A percentile compares a stretch with the other conserved stretches of the same genome.
Evolutionary conservation across 2,797 vertebrate genomes (phyloP).

Genomic region (Lerista edwardsae): DNA sequence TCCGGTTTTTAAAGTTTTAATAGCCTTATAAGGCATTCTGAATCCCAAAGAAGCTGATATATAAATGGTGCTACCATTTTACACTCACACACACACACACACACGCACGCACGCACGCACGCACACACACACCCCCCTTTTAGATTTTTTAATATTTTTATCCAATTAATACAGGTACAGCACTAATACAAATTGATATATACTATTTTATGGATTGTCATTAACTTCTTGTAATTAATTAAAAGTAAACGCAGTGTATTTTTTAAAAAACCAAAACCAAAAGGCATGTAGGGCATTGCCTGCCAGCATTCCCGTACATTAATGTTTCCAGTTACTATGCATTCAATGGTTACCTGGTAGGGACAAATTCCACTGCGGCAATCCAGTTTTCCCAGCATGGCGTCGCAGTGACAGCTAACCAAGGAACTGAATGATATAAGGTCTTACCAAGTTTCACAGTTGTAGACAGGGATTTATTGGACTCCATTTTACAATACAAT

Average conservation of each 20-base stretch:
- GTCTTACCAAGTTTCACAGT: background rate
- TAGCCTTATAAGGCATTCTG: too few relatives aligned
- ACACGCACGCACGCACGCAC: too few relatives aligned
- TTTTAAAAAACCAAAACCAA: background rate
- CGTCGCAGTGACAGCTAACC: background rate
- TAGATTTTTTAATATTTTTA: too few relatives aligned
- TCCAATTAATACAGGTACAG: too few relatives aligned
- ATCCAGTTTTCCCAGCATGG: background rate
- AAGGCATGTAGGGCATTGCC: background rate
- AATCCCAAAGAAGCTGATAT: too few relatives aligned
- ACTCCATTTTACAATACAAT: too few relatives aligned
- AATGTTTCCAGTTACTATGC: background rate
- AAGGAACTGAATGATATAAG: constrained; percentile 10
- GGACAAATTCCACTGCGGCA: background rate
- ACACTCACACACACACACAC: too few relatives aligned
- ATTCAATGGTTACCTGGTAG: background rate
- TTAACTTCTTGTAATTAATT: background rate
- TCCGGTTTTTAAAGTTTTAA: too few relatives aligned
- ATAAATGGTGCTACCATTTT: too few relatives aligned
- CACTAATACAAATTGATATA: background rate
- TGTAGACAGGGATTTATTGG: constrained; percentile 24
- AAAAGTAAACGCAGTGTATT: too few relatives aligned
- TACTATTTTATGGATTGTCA: background rate
- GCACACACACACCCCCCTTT: too few relatives aligned
- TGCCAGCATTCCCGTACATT: background rate